Evolutionary conservation across 2,113 vertebrate species (phyloP).

Genomic region (Eudyptes chrysolophus): DNA sequence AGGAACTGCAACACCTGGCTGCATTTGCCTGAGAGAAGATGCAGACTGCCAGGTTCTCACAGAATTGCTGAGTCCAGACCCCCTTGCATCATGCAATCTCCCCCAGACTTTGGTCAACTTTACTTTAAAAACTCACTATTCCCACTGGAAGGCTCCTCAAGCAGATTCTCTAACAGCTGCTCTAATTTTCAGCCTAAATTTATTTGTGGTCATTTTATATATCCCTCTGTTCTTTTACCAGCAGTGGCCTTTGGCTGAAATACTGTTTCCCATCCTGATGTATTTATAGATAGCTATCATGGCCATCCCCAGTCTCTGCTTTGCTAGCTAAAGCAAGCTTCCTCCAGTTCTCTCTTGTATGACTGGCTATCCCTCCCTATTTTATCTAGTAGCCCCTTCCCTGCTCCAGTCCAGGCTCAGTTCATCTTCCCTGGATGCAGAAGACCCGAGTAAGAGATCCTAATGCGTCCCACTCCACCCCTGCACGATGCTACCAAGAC

Average conservation of each 20-base stretch:
- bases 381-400: neutral
- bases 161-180: neutral
- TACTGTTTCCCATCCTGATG: neutral
- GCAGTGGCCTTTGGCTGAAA: neutral
- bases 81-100: rapidly evolving
- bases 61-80: neutral
- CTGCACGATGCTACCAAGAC: neutral
- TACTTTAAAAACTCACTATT: neutral
- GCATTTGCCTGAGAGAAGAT: neutral
- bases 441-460: rapidly evolving
- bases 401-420: neutral
- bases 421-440: neutral
- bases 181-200: neutral
- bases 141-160: neutral
- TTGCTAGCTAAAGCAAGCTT: neutral
- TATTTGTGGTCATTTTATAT: neutral
- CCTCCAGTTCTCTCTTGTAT: neutral
- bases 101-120: neutral
- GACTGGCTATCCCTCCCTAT: neutral
- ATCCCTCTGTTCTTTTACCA: neutral
- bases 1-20: neutral
- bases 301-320: neutral
- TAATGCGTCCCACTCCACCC: neutral
- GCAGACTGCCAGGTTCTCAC: neutral
- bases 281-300: neutral